Percentiles rank a stretch among this genome's conserved stretches.
Conservation (phyloP, 92 coral and sea anemone species). For the Micromussa lordhowensis region DNA sequence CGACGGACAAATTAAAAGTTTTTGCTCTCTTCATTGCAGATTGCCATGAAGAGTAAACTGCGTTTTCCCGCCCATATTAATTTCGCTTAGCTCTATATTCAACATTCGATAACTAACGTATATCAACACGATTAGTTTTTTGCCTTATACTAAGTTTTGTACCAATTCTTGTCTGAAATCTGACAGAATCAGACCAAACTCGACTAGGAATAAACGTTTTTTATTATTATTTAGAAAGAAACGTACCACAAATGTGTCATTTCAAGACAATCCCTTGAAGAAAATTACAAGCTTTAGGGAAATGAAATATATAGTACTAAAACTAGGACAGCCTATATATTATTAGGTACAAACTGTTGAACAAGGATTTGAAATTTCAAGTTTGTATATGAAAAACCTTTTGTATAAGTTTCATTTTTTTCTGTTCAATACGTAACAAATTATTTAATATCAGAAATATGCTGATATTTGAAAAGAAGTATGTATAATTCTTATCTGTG, state of each 20-base stretch:
- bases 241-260: background rate
- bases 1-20: conserved; percentile 9
- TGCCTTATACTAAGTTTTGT: conserved; percentile 16
- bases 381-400: conserved; percentile 21
- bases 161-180: conserved; percentile 5
- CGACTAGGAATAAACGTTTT: conserved; percentile 5
- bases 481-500: conserved; percentile 45
- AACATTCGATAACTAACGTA: conserved; percentile 2
- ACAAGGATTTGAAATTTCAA: conserved; percentile 7
- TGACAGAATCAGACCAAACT: conserved; percentile 7
- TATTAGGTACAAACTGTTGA: conserved; percentile 5
- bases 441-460: conserved; percentile 35
- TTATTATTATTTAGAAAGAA: background rate
- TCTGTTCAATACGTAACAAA: conserved; percentile 34
- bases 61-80: background rate
- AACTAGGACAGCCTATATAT: conserved; percentile 5
- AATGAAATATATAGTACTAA: background rate
- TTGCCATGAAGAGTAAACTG: background rate
- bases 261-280: background rate
- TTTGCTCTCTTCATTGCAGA: conserved; percentile 14
- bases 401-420: conserved; percentile 18
- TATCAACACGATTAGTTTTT: conserved; percentile 9
- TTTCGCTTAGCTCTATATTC: conserved; percentile 14
- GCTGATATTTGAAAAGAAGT: conserved; percentile 34
- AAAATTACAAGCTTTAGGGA: background rate